A percentile compares a stretch with the other conserved stretches of the same genome.
phyloP scores from a whole-genome alignment of 2,888 invertebrate genomes.

The Mythimna albipuncta region DNA sequence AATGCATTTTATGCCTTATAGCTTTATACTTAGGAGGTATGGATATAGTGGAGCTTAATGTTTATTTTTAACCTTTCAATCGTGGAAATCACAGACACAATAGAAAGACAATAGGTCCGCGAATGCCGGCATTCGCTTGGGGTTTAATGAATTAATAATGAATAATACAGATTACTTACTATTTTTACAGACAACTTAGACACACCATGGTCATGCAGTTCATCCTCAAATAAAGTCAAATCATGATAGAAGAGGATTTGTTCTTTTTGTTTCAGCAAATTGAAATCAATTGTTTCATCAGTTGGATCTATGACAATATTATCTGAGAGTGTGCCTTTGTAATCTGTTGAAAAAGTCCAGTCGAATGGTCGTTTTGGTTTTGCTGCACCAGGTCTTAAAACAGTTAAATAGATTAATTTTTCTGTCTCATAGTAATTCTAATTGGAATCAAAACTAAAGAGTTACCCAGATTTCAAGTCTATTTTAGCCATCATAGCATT shows the following conservation, averaged over 20 bases:
- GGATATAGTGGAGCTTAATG: background rate
- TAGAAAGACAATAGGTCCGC: no score
- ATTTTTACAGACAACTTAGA: constrained; percentile 98
- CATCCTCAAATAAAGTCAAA: constrained; percentile 98
- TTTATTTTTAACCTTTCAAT: no score
- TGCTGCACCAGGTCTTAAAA: constrained; percentile 93
- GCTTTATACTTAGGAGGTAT: no score
- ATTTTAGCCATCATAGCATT: background rate
- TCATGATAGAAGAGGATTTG: constrained; percentile 98
- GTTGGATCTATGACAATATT: constrained; percentile 91
- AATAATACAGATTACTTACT: constrained; percentile 90
- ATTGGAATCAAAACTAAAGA: background rate
- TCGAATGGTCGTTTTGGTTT: constrained; percentile 97
- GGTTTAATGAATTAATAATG: no score
- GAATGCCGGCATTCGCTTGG: no score
- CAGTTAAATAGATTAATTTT: constrained; percentile 34
- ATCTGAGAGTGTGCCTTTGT: constrained; percentile 94
- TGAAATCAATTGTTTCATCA: constrained; percentile 95
- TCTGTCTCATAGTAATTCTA: background rate
- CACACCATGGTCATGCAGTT: constrained; percentile 99
- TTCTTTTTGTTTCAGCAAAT: constrained; percentile 96
- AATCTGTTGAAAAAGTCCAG: constrained; percentile 99
- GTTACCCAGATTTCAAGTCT: background rate
- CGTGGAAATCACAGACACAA: no score
- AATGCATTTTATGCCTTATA: no score